Evolutionary conservation across 2,113 vertebrate species (phyloP).

Genomic region (Glaucomys volans): DNA sequence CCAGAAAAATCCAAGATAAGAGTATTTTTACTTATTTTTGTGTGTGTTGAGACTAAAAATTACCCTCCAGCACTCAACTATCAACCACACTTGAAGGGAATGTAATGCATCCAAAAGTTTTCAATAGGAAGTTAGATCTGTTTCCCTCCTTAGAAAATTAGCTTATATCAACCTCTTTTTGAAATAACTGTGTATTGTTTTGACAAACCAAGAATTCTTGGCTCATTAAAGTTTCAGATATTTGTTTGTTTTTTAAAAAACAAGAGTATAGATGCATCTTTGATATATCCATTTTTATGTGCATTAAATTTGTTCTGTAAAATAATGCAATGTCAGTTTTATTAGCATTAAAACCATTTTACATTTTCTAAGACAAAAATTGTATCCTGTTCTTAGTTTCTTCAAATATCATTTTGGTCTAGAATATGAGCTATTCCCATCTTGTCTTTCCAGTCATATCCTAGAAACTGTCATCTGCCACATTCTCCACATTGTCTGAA

Average conservation of each 20-base stretch:
- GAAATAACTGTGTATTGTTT: background rate
- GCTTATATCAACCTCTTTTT: background rate
- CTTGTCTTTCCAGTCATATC: background rate
- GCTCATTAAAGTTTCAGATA: conserved; percentile 18
- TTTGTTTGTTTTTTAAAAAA: background rate
- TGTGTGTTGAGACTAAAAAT: background rate
- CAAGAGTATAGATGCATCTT: background rate
- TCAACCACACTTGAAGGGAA: background rate
- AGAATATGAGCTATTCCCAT: background rate
- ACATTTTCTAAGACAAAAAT: conserved; percentile 15
- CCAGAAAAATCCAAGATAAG: background rate
- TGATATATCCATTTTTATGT: background rate
- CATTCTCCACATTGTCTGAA: background rate
- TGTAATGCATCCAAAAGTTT: background rate
- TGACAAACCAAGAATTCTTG: background rate
- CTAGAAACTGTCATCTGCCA: background rate
- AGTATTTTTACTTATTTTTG: conserved; percentile 31
- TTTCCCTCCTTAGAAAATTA: background rate
- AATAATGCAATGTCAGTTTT: background rate
- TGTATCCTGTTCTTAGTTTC: background rate
- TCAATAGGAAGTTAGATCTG: background rate
- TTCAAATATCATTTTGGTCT: background rate
- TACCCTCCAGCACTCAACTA: background rate
- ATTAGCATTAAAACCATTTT: conserved; percentile 15
- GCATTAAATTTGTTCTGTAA: background rate